Evolutionary conservation across 2,888 invertebrate species (phyloP).

Genomic region (Zonitis immaculata): DNA sequence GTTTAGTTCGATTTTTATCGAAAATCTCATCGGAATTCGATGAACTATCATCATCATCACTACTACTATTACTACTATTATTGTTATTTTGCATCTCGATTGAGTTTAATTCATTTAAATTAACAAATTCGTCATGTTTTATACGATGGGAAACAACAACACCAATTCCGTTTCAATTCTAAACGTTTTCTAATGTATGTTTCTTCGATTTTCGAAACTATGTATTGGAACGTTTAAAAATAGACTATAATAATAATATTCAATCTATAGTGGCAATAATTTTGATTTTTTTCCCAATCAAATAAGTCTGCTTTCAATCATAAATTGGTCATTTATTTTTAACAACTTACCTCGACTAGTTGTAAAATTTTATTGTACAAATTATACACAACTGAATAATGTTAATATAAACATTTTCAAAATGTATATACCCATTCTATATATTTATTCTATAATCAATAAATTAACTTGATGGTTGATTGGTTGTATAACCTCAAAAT

Average conservation of each 20-base stretch:
- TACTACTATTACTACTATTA: slow-evolving; percentile 19
- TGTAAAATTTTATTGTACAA: background rate
- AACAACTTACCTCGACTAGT: background rate
- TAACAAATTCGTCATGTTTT: background rate
- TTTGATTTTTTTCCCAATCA: background rate
- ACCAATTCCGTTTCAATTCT: too few species aligned
- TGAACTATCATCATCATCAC: slow-evolving; percentile 17
- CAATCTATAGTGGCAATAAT: background rate
- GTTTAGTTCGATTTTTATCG: slow-evolving; percentile 19
- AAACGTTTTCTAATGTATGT: too few species aligned
- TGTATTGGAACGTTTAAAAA: too few species aligned
- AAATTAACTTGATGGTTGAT: background rate
- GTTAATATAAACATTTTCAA: background rate
- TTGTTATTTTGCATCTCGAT: slow-evolving; percentile 4
- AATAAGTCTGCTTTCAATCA: background rate
- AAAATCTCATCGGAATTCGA: slow-evolving; percentile 10
- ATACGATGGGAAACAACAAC: too few species aligned
- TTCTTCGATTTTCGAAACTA: too few species aligned
- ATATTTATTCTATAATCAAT: background rate
- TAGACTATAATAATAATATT: background rate
- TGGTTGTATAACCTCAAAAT: slow-evolving; percentile 4
- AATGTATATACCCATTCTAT: too few species aligned
- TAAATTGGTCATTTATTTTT: background rate
- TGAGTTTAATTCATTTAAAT: background rate
- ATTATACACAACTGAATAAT: background rate